A percentile compares a stretch with the other conserved stretches of the same genome.
phyloP scores from a whole-genome alignment of 1,140 invertebrate species.

The Phortica variegata region DNA sequence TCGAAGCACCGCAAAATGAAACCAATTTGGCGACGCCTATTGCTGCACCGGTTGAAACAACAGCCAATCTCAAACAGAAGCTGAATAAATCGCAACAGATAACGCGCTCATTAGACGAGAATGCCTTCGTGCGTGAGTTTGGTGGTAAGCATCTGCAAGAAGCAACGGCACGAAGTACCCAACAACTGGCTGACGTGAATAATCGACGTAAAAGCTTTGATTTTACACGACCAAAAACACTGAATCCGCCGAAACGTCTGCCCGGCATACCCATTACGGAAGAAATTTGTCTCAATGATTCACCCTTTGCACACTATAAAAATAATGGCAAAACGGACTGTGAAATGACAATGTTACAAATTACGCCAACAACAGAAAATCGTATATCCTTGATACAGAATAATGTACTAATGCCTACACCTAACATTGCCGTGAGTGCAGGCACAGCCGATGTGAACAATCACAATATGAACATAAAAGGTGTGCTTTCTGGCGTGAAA shows the following conservation, averaged over 20 bases:
- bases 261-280: constrained; percentile 60
- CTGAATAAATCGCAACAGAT: constrained; percentile 65
- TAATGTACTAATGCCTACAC: constrained; percentile 43
- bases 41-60: constrained; percentile 39
- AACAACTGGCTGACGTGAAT: constrained; percentile 36
- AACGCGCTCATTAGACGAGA: constrained; percentile 71
- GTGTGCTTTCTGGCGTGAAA: constrained; percentile 58
- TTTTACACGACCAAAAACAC: constrained; percentile 58
- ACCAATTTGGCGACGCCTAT: too few relatives aligned
- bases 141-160: constrained; percentile 57
- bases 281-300: constrained; percentile 52
- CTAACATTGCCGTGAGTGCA: too few relatives aligned
- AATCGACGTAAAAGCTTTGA: constrained; percentile 57
- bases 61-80: constrained; percentile 40
- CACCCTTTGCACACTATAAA: constrained; percentile 35
- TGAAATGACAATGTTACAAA: constrained; percentile 36
- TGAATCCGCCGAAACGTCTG: constrained; percentile 61
- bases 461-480: constrained; percentile 29
- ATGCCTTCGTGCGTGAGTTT: constrained; percentile 67
- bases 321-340: constrained; percentile 10
- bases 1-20: not conserved
- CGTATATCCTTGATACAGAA: constrained; percentile 63
- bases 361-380: constrained; percentile 63
- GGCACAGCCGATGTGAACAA: constrained; percentile 8
- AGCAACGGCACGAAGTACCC: constrained; percentile 39